Evolutionary conservation across 2,797 vertebrate genomes (phyloP), one percentile per base, ranked within the genome.

Genomic region (Chelidonichthys spinosus): DNA sequence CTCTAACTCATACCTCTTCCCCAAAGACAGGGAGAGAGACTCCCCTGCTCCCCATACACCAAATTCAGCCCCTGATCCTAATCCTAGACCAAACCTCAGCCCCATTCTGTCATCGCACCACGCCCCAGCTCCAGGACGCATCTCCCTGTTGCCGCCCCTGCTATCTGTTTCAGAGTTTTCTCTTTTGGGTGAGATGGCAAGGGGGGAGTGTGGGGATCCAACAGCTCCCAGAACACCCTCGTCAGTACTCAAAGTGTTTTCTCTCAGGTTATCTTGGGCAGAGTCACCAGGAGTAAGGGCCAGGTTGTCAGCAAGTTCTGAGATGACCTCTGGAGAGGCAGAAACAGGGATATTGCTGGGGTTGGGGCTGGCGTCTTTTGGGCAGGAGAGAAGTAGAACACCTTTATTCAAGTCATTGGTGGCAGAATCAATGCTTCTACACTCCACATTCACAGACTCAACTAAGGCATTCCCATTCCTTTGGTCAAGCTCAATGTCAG

Each of bases 401-500:
- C 95, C 95, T 82, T 96, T 96, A 87, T 96, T 96, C 33, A 96
- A 90, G 78, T 95, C 95, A 89, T 96, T 96, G 56, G 95, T 96
- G 50, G 92, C 93, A 33, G 85, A 68, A 39, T 94, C 92, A 58
- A 4, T 63, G 50, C 63, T 73, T 83, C 70, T 79, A 53, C 64
- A 60, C 46, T 90, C 88, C 40, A 49, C 43, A 74, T 42, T 89
- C 42, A 43, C 32, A 9, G 79, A 72, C 32, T 91, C 81, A 43
- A 42, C 70, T 70, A 82, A 81, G n/a, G 76, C 61, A 82, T 93
- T 94, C 17, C 85, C 90, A 85, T 93, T 94, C 75, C 90, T 93
- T 63, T 92, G 88, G 80, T 95, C 92, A 70, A 92, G 84, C 53
- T 93, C 89, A 59, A 46, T 65, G 11, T 88, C 85, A 64, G 85